Conservation (phyloP, 2,113 vertebrate genomes). For the Condylura cristata region DNA sequence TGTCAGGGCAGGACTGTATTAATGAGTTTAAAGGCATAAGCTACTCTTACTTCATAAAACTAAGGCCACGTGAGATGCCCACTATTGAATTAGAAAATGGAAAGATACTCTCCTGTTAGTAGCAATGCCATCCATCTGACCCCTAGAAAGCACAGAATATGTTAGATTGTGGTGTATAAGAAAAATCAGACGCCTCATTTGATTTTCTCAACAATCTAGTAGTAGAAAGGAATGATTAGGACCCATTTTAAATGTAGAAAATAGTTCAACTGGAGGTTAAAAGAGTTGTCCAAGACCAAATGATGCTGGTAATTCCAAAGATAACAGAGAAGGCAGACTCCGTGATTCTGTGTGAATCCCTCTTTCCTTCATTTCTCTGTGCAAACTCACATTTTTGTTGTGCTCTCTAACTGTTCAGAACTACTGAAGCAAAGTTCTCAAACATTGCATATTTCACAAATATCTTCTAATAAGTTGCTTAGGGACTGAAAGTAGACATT, state of each 20-base stretch:
- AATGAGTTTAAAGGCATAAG: neutral
- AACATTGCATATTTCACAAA: constrained; percentile 16
- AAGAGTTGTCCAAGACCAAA: neutral
- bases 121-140: neutral
- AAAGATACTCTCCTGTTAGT: neutral
- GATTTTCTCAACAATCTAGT: neutral
- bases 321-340: neutral
- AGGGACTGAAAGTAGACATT: constrained; percentile 46
- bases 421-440: neutral
- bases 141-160: neutral
- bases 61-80: neutral
- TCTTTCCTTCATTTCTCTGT: accelerated
- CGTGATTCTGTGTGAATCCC: accelerated
- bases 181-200: constrained; percentile 29
- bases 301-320: neutral
- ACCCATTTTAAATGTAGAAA: neutral
- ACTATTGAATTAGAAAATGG: neutral
- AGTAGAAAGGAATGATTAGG: neutral
- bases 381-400: neutral
- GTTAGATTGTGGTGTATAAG: neutral
- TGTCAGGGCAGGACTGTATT: too few relatives aligned
- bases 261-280: neutral
- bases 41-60: neutral
- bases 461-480: constrained; percentile 45
- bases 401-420: neutral